Base-by-base conservation (phyloP, 2,888 invertebrate genomes). In the Balanococcus diminutus region DNA sequence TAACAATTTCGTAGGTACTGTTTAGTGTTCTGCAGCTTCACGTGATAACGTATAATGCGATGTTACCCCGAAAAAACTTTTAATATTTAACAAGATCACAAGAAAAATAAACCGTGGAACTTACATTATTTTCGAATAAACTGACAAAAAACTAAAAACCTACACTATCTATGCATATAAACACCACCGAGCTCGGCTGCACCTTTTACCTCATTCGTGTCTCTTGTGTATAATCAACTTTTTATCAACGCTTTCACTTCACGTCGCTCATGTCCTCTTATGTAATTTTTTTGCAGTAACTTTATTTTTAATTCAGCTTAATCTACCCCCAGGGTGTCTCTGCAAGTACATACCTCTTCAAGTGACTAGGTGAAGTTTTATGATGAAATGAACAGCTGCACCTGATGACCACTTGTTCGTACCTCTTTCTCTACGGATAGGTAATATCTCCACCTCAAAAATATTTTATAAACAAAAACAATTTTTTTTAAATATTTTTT, bases 121-220 rank as follows among this genome's bases (percentile, higher is more conserved):
- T 79, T 79, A 36, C 75, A 79, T 79, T 79, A 79, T 79, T 79
- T 79, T 79, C 75, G 75, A 79, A 79, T 79, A 79, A 75, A 79
- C 75, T 36, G 75, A 79, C 75, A 22, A 28, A 67, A 67, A 67
- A 28, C 67, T 67, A 25, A 67, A 67, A 67, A 67, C 67, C 42
- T 42, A 14, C n/a, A 14, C 16, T 67, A 67, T 28, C 25, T 67
- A 28, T 16, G 11, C 67, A 46, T 8, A 22, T 56, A 56, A 56
- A 67, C 67, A 16, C 67, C 67, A 28, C 67, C 67, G 5, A 31
- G 28, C 28, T 67, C 4, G 67, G 14, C 28, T 67, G 16, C 67
- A 28, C 28, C 16, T 67, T 67, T 28, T 67, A 67, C 67, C 67
- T 28, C 67, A 9, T 67, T 67, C 28, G 16, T 2, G 67, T 25